Base-by-base conservation (phyloP, 2,797 vertebrate genomes). In the Sternotherus odoratus region DNA sequence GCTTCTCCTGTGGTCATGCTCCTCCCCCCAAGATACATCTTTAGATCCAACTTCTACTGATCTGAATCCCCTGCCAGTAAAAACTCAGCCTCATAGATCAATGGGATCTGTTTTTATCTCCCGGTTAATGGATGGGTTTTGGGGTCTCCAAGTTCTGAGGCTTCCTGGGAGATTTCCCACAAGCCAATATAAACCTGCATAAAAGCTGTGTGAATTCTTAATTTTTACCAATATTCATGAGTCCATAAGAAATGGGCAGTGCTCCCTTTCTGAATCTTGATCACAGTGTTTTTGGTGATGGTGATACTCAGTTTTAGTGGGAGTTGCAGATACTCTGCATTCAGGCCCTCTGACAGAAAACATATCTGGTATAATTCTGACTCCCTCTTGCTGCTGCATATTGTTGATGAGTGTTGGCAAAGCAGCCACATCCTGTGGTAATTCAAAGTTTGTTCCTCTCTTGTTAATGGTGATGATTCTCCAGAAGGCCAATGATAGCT, bases 281-380 rank as follows among this genome's bases (percentile, higher is more conserved):
- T 77, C 28, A 33, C 19, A 77, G 15, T 16, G 46, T 48, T 46
- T 46, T 75, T 75, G 72, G 46, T 30, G 74, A 49, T 77, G 74
- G 43, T 30, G 13, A 30, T 19, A 10, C 12, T 33, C 26, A 75
- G 16, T 10, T 77, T 77, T 46, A 46, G 43, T 48, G 46, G 28
- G 15, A 48, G 28, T 75, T 77, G 4, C 16, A n/a, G 1, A 1
- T 88, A 39, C 60, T 91, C 46, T 72, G 85, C 26, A 81, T 24
- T 83, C 1, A 3, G 21, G 36, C 2, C 53, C 1, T 1, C 50
- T 49, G 43, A 91, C 85, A 91, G 60, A 74, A 91, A 89, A 87
- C n/a, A 0, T 15, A 39, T 5, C 49, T 0, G 0, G 24, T 63
- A 5, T 36, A 57, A 85, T 74, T 79, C 77, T 78, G 8, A 74